Evolutionary conservation across 1,140 invertebrate genomes (phyloP), one percentile per base, ranked within the genome.

Genomic region (Phenacoccus solenopsis): DNA sequence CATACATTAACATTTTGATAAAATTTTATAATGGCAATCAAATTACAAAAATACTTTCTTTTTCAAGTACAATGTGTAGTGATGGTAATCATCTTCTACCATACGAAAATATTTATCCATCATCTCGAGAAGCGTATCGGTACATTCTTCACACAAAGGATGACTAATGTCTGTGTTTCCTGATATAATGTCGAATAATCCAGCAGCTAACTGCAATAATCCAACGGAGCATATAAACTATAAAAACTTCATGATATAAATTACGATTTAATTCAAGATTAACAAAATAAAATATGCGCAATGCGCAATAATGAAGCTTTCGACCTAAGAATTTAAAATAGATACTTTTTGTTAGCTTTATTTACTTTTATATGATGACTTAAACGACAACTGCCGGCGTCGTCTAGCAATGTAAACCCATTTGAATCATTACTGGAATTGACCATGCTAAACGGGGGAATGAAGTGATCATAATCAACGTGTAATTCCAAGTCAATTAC

Each of bases 91-190:
- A 69, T 89, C 86, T 78, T 97, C 91, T 5, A 93, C 90, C 67
- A 88, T 82, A 76, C 85, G 84, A 69, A 98, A 82, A 78, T 98
- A 91, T 69, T 92, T 85, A 77, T 98, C 94, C 84, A 98, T 89
- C 28, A 94, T 82, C 77, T 94, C 88, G 71, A 98, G 81, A 69
- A 98, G 81, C 68, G 87, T 88, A 80, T 98, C 96, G 1, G 94
- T 93, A 78, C 96, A 99, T 80, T 98, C 96, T 81, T 96, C 93
- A 80, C 96, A 98, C 13, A 98, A 79, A 7, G 96, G 96, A 84
- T 98, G 96, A 80, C 98, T 94, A 2, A 98, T 87, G 75, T 94
- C 90, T 24, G 94, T 95, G 76, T 93, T 93, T 64, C 91, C 91
- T 59, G 95, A 97, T 61, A 98, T 81, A 71, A 93, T 87, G 79